A percentile compares a stretch with the other conserved stretches of the same genome.
phyloP scores from a whole-genome alignment of 1,140 invertebrate genomes.

The Lycorma delicatula region DNA sequence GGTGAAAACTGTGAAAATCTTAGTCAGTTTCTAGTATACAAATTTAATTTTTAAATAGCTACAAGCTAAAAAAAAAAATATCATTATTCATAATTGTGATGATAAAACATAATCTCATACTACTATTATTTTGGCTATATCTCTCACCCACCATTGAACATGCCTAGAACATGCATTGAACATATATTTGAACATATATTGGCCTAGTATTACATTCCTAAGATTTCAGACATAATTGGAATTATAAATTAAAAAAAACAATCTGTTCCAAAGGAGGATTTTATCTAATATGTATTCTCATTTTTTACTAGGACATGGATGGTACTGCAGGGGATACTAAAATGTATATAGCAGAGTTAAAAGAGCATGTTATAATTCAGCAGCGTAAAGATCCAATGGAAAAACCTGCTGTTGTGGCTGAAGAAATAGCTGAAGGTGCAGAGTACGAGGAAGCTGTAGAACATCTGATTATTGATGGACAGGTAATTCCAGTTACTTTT shows the following conservation, averaged over 20 bases:
- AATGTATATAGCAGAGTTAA: slow-evolving; percentile 46
- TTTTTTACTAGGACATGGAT: slow-evolving; percentile 12
- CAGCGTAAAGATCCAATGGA: slow-evolving; percentile 37
- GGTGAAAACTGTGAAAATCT: too few species aligned
- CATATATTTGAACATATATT: background rate
- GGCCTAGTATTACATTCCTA: background rate
- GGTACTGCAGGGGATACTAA: slow-evolving; percentile 30
- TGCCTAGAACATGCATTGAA: background rate
- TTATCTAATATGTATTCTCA: background rate
- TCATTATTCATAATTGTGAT: too few species aligned
- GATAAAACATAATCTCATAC: too few species aligned
- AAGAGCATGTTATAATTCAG: slow-evolving; percentile 47
- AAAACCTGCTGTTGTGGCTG: slow-evolving; percentile 28
- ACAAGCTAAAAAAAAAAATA: too few species aligned
- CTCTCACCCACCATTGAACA: too few species aligned
- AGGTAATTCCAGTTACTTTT: slow-evolving; percentile 23
- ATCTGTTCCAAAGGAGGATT: too few species aligned
- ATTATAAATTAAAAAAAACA: too few species aligned
- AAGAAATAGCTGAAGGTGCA: slow-evolving; percentile 35
- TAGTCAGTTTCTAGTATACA: too few species aligned
- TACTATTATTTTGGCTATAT: too few species aligned
- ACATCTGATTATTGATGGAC: slow-evolving; percentile 45
- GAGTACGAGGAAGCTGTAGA: slow-evolving; percentile 40
- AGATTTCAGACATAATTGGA: background rate
- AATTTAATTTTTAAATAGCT: too few species aligned